Evolutionary conservation across 1,140 invertebrate genomes (phyloP).

Genomic region (Portunus trituberculatus): DNA sequence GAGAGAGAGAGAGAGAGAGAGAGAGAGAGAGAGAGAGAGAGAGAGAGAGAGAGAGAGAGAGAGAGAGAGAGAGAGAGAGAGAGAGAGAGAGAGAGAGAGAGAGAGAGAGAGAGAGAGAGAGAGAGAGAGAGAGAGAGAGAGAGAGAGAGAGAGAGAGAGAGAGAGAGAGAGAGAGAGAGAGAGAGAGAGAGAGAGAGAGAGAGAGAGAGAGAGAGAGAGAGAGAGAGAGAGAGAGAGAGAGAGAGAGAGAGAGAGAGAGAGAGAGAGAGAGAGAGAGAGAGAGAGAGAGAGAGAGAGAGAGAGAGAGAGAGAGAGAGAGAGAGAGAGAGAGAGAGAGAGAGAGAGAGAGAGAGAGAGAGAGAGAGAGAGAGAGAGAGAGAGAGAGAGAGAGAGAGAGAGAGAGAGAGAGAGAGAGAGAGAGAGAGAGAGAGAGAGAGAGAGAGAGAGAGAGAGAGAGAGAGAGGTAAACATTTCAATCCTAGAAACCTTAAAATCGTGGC

Average conservation of each 20-base stretch:
- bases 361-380: not conserved
- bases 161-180: not conserved
- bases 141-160: not conserved
- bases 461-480: too few species aligned
- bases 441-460: too few species aligned
- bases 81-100: not conserved
- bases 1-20: not conserved
- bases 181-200: not conserved
- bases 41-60: not conserved
- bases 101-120: not conserved
- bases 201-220: not conserved
- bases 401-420: too few species aligned
- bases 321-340: not conserved
- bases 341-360: not conserved
- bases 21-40: not conserved
- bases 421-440: too few species aligned
- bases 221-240: not conserved
- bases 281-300: not conserved
- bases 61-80: not conserved
- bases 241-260: not conserved
- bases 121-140: not conserved
- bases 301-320: not conserved
- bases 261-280: not conserved
- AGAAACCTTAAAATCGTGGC: too few species aligned
- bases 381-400: too few species aligned